Conservation (phyloP, 2,113 vertebrate species). For the Halcyon malimbica region DNA sequence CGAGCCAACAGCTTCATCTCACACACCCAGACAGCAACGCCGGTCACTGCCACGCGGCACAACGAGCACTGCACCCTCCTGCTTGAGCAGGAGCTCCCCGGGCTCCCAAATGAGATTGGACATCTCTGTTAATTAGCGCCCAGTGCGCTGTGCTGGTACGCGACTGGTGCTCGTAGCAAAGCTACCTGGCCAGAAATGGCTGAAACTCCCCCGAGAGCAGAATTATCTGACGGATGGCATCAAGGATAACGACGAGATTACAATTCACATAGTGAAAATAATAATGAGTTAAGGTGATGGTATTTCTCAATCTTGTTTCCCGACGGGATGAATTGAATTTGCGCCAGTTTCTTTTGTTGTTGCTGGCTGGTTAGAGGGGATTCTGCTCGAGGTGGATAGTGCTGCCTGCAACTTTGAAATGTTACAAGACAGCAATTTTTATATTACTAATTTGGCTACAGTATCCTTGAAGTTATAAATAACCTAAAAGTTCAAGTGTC, state of each 20-base stretch:
- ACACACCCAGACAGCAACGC: neutral
- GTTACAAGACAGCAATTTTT: neutral
- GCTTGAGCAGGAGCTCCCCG: neutral
- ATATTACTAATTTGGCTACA: neutral
- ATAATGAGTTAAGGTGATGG: constrained; percentile 33
- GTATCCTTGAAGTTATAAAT: neutral
- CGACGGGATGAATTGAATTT: neutral
- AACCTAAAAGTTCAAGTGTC: neutral
- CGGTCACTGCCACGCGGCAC: neutral
- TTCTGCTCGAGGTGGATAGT: neutral
- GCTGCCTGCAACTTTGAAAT: neutral
- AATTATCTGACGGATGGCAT: neutral
- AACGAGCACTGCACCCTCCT: neutral
- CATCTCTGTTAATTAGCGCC: neutral
- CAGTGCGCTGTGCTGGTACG: neutral
- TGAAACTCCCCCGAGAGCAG: neutral
- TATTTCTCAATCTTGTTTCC: constrained; percentile 21
- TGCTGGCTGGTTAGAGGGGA: neutral
- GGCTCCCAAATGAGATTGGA: neutral
- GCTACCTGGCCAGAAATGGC: neutral
- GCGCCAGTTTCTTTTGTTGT: neutral
- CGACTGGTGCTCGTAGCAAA: neutral
- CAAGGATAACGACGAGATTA: constrained; percentile 44
- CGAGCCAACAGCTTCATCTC: neutral
- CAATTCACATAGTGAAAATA: constrained; percentile 9